phyloP scores from a whole-genome alignment of 2,113 vertebrate species.

The Saccopteryx bilineata region DNA sequence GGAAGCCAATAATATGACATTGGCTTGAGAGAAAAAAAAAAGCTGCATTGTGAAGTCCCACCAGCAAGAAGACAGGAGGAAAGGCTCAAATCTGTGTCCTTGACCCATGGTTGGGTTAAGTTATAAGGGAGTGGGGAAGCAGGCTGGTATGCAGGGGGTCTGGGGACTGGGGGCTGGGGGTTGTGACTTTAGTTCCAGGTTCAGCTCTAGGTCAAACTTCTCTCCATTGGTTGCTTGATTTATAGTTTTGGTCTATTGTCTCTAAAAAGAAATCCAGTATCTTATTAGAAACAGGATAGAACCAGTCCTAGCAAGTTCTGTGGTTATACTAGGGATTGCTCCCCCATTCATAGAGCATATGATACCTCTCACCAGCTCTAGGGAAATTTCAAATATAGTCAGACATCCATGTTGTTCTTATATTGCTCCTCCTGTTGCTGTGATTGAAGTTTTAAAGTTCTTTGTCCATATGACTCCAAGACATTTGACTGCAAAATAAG shows the following conservation, averaged over 20 bases:
- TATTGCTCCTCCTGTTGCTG: background rate
- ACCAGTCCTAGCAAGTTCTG: background rate
- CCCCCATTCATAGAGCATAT: background rate
- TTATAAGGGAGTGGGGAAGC: background rate
- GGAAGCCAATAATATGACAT: background rate
- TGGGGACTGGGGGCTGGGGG: fast-evolving
- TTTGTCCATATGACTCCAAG: background rate
- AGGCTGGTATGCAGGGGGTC: background rate
- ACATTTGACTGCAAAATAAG: background rate
- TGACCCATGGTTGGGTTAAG: background rate
- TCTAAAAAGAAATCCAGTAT: background rate
- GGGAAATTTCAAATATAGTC: background rate
- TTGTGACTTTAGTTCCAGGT: background rate
- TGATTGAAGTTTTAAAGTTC: background rate
- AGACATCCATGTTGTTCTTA: background rate
- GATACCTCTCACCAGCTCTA: background rate
- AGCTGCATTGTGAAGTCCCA: background rate
- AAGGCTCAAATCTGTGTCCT: background rate
- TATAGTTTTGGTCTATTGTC: background rate
- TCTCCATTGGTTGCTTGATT: background rate
- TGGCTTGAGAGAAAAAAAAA: background rate
- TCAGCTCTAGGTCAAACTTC: background rate
- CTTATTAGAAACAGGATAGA: background rate
- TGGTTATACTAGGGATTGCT: background rate
- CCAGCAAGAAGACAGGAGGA: background rate